phyloP scores from a whole-genome alignment of 2,888 invertebrate genomes.

The Iphiclides podalirius region DNA sequence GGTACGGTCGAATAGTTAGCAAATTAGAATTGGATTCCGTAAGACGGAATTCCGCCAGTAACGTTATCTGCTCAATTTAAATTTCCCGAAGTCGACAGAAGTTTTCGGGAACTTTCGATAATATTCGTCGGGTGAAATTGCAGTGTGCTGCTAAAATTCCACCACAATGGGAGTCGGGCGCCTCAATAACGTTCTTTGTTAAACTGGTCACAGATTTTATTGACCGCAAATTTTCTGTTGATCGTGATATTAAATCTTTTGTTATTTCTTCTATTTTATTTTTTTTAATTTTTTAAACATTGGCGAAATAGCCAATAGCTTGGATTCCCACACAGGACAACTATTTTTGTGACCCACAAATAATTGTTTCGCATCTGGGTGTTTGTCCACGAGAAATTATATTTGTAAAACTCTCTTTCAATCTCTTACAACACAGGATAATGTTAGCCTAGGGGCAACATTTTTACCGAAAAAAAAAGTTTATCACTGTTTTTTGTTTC shows the following conservation, averaged over 20 bases:
- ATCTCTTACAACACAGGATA: no score
- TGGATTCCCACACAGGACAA: no score
- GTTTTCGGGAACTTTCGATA: conserved; percentile 15
- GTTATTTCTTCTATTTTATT: no score
- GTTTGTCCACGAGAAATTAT: no score
- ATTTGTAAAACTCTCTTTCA: no score
- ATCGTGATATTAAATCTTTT: background rate
- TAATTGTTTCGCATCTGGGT: no score
- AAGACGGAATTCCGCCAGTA: conserved; percentile 11
- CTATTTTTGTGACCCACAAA: no score
- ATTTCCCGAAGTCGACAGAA: conserved; percentile 13
- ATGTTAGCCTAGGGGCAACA: no score
- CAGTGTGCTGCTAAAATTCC: conserved; percentile 1
- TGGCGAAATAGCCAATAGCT: no score
- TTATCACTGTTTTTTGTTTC: no score
- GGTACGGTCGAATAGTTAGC: background rate
- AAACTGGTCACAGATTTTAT: background rate
- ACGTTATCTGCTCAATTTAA: conserved; percentile 23
- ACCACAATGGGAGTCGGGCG: background rate
- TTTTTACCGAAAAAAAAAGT: no score
- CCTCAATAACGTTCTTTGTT: background rate
- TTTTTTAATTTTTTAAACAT: no score
- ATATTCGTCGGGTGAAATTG: conserved; percentile 16
- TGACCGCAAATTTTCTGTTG: background rate
- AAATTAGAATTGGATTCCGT: conserved; percentile 10